Evolutionary conservation across 2,797 vertebrate genomes (phyloP), one percentile per base, ranked within the genome.

Genomic region (Poeciliopsis gracilis): DNA sequence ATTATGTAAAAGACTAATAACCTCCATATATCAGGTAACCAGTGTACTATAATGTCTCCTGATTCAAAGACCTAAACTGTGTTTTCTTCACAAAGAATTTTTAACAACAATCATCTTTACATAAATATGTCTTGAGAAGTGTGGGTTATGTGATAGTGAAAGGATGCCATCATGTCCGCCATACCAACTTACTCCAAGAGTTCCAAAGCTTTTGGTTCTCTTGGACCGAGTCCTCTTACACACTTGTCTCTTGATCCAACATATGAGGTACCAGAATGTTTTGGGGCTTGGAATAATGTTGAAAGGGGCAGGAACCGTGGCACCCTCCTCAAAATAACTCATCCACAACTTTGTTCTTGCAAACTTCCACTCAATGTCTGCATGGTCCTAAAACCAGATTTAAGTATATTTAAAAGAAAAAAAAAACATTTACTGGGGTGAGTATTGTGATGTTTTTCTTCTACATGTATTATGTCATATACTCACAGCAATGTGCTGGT

Each of bases 361-460:
- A 91, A 99, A 99, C 90, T 99, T 99, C 98, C 98, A 99, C 90
- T 99, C 98, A 30, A 99, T 99, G 82, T 99, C 98, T 47, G 98
- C 98, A 66, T 99, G 98, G 91, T 99, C 98, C 98, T 99, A 84
- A 45, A 89, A 88, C 23, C 63, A 67, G 33, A 84, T 61, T 1
- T 20, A 23, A 25, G 7, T 41, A 49, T 20, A 59, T 69, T 12
- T 79, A 45, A 80, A 38, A 41, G 9, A 8, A 41, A 41, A 8
- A 41, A 41, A 63, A 15, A 53, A 23, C 30, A 41, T 12, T 23
- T 43, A 25, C 20, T 72, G 11, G 38, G 33, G 55, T 57, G 28
- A 78, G 51, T 57, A 2, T 43, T 76, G 16, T 15, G 38, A 53
- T 2, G 66, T 74, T 2, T 23, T 69, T 11, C n/a, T 67, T 8